phyloP scores from a whole-genome alignment of 2,797 vertebrate genomes.

The Australoheros facetus region DNA sequence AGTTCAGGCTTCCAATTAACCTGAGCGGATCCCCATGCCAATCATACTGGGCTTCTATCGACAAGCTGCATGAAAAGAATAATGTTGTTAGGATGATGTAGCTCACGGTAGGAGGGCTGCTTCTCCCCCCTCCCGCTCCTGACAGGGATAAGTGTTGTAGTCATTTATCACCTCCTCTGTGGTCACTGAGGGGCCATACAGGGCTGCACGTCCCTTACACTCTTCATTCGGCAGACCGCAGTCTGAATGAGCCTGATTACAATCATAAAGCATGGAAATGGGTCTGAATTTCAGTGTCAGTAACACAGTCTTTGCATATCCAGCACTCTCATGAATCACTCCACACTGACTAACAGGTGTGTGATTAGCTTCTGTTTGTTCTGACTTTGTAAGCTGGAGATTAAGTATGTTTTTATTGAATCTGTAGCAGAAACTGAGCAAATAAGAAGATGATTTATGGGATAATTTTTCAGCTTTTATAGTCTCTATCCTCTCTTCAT shows the following conservation, averaged over 20 bases:
- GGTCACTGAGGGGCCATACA: conserved; percentile 78
- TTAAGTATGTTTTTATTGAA: not conserved
- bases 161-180: conserved; percentile 89
- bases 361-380: conserved; percentile 85
- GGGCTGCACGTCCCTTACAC: conserved; percentile 68
- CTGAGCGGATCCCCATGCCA: conserved; percentile 86
- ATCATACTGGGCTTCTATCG: conserved; percentile 83
- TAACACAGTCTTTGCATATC: not conserved
- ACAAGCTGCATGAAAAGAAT: conserved; percentile 86
- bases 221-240: conserved; percentile 66
- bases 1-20: conserved; percentile 90
- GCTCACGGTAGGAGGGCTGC: conserved; percentile 78
- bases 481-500: conserved; percentile 12
- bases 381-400: conserved; percentile 82
- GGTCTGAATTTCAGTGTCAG: conserved; percentile 6
- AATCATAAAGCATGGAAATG: conserved; percentile 24
- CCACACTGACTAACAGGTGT: conserved; percentile 19
- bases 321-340: not conserved
- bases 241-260: conserved; percentile 57
- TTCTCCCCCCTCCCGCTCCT: conserved; percentile 61
- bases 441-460: not conserved
- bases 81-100: conserved; percentile 86
- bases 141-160: conserved; percentile 84
- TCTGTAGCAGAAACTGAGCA: not conserved
- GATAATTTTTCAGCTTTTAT: not conserved